Base-by-base conservation (phyloP, 2,113 vertebrate species). In the Microtus ochrogaster region DNA sequence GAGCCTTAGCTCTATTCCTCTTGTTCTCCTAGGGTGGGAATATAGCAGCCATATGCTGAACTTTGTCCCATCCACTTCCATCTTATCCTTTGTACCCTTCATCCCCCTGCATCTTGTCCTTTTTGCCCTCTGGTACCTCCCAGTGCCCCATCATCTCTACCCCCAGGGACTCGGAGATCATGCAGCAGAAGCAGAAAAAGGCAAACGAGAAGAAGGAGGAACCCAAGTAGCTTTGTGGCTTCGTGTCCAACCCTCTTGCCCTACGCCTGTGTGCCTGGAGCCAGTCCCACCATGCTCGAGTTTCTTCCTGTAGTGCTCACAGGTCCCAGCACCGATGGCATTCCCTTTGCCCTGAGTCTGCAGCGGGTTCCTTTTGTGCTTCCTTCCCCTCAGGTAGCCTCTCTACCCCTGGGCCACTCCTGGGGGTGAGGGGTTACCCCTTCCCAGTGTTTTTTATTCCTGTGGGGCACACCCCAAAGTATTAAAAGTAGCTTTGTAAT, bases 171-270 rank as follows among this genome's bases (percentile, higher is more conserved):
- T 99, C 99, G 26, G 99, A 99, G 98, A 99, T 99, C 98, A 99
- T 99, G 99, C 99, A 99, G 98, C 98, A 99, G 98, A 99, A 99
- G 98, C 99, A 99, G 98, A 99, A 99, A 98, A 99, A 99, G 94
- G 98, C 99, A 3, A 97, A 97, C 66, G 99, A 98, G 98, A 99
- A 98, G 97, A 96, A 90, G 98, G 98, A 96, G 91, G 98, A 98
- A 94, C 96, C 98, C 92, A 98, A 99, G 98, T 99, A 99, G 98
- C 98, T 96, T 85, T 92, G 93, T 73, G 97, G 97, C 96, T 88
- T 94, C 91, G 96, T 96, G 95, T 97, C 97, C 97, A 97, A 96
- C 95, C 96, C 96, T 97, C 97, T 97, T 98, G 94, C 97, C 97
- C 94, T 95, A 84, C 97, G 96, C 96, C 96, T 90, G 97, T 96